Percentiles rank a stretch among this genome's conserved stretches.
Evolutionary conservation across 2,888 invertebrate genomes (phyloP).

Genomic region (Deilephila elpenor): DNA sequence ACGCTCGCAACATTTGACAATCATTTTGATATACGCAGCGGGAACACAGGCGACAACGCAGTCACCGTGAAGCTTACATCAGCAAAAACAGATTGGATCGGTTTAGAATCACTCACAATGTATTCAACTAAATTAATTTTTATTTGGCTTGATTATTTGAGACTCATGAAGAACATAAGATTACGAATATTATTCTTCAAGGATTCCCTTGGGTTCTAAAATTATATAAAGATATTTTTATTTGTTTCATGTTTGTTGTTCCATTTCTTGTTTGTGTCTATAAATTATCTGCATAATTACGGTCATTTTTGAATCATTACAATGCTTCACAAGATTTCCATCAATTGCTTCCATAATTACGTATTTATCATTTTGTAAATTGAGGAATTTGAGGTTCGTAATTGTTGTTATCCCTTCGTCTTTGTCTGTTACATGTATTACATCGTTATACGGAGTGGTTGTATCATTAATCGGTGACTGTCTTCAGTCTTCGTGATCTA

Average conservation of each 20-base stretch:
- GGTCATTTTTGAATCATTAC: too few species aligned
- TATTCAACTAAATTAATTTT: not conserved
- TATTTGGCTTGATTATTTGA: not conserved
- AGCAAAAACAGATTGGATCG: not conserved
- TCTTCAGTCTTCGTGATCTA: not conserved
- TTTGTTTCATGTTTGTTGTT: too few species aligned
- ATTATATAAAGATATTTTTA: too few species aligned
- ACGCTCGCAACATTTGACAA: not conserved
- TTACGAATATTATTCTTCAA: too few species aligned
- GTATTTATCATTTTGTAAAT: not conserved
- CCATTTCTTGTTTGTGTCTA: too few species aligned
- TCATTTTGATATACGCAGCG: conserved; percentile 2
- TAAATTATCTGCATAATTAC: too few species aligned
- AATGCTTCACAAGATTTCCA: not conserved
- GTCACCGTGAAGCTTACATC: not conserved
- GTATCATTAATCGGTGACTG: not conserved
- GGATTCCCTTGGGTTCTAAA: too few species aligned
- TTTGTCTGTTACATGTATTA: not conserved
- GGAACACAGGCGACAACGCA: not conserved
- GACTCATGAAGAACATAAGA: too few species aligned
- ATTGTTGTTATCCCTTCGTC: not conserved
- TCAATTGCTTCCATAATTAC: not conserved
- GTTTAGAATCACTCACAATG: not conserved
- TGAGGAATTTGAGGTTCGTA: too few species aligned
- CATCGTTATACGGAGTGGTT: not conserved